Base-by-base conservation (phyloP, 2,888 invertebrate genomes). In the Athalia circularis region DNA sequence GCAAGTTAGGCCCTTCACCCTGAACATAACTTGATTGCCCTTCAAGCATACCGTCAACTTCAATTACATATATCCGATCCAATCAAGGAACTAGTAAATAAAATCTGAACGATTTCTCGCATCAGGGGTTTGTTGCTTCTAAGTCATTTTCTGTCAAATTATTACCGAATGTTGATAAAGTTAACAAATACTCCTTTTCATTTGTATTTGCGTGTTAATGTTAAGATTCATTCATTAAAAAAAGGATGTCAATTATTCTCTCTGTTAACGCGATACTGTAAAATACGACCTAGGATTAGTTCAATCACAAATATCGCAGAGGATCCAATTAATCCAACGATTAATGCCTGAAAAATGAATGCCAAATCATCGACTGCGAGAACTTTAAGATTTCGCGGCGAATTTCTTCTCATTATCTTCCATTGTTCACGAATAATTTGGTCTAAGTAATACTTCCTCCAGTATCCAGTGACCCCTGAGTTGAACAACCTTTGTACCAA, bases 401-500 rank as follows among this genome's bases (percentile, higher is more conserved):
- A 11, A 29, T 50, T 4, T 8, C 47, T 54, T n/a, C 68, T 52
- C 54, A 68, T 52, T 54, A 52, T 5, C 3, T 29, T 52, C 68
- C 68, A 68, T 43, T 68, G 50, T 54, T 68, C 15, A 11, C 52
- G 4, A 29, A 43, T 3, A 29, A 68, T 68, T 50, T 68, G 9
- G 54, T 68, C 5, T 54, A 68, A 29, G 52, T 68, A 68, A 68
- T 15, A 68, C 43, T 68, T 11, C 54, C 68, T 52, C 68, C 68
- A 68, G 68, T 68, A 68, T 11, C 54, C 9, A n/a, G 68, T 68
- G 52, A 68, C 54, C 29, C 68, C 68, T 3, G 68, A 7, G 29
- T 68, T 68, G 5, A 68, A 68, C 6, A 68, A 50, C 43, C 61
- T 76, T 4, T 77, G 80, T 50, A 85, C 79, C 50, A 80, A 8